A percentile compares a stretch with the other conserved stretches of the same genome.
Conservation (phyloP, 2,113 vertebrate species). For the Oophaga pumilio region DNA sequence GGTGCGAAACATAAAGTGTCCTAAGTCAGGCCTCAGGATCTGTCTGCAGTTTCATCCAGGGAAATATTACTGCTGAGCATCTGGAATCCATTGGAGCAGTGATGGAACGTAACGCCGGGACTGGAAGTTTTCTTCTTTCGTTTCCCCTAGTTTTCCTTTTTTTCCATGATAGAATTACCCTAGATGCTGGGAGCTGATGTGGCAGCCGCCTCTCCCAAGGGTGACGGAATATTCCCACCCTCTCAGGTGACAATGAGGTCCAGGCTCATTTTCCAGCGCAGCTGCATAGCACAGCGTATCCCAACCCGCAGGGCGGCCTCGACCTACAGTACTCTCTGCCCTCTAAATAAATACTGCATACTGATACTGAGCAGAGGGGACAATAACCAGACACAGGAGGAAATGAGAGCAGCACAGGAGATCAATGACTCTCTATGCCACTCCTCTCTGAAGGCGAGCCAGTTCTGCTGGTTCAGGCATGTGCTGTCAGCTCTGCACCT, state of each 20-base stretch:
- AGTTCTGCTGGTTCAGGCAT: conserved; percentile 37
- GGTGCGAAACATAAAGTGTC: background rate
- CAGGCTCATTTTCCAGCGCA: background rate
- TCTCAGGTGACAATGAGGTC: conserved; percentile 70
- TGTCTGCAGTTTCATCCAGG: background rate
- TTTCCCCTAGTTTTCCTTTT: conserved; percentile 43
- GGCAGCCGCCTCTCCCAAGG: conserved; percentile 57
- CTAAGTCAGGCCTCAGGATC: background rate
- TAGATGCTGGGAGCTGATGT: conserved; percentile 66
- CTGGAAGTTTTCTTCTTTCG: background rate
- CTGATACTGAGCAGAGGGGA: background rate
- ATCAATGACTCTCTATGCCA: background rate
- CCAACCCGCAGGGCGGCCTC: background rate
- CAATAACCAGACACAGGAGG: background rate
- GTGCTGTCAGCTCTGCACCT: background rate
- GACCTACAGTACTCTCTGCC: background rate
- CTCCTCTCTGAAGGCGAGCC: background rate
- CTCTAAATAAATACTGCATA: background rate
- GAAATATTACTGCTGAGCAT: background rate
- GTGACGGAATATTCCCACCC: conserved; percentile 65
- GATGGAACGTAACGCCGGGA: background rate
- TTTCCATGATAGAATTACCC: conserved; percentile 40
- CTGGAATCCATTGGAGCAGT: background rate
- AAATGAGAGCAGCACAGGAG: conserved; percentile 6
- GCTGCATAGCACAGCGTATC: background rate